These are phyloP conservation scores for Cistogaster globosa DNA, from an alignment of 2,888 invertebrate species.

Conservation along the genomic window DNA sequence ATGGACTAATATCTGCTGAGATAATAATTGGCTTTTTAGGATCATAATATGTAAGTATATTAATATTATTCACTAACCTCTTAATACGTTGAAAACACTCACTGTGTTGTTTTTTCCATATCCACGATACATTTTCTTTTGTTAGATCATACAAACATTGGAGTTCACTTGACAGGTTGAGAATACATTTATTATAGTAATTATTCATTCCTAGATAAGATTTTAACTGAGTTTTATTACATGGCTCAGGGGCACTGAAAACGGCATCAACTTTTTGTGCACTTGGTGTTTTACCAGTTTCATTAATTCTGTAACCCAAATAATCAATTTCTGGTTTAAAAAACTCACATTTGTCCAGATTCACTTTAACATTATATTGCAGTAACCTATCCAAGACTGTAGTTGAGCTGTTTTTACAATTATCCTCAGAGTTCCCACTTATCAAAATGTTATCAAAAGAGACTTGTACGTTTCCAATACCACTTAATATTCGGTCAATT, in stretches of 20 bases:
- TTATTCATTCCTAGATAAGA: constrained; percentile 62
- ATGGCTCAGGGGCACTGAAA: constrained; percentile 42
- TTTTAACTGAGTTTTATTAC: constrained; percentile 62
- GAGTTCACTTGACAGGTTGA: not conserved
- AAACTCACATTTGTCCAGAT: constrained; percentile 67
- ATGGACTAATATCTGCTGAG: no score
- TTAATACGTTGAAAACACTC: no score
- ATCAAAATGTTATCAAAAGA: constrained; percentile 70
- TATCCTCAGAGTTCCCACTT: constrained; percentile 27
- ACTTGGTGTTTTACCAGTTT: constrained; percentile 56
- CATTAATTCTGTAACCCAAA: constrained; percentile 58
- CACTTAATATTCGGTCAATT: constrained; percentile 18
- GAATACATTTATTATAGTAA: constrained; percentile 50
- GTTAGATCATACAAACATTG: no score
- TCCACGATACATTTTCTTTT: no score
- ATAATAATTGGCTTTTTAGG: no score
- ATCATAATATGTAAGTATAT: no score
- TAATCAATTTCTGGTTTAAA: constrained; percentile 60
- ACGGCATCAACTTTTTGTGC: constrained; percentile 39
- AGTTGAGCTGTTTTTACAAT: constrained; percentile 45
- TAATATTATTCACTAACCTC: no score
- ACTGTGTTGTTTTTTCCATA: no score
- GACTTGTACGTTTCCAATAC: constrained; percentile 30
- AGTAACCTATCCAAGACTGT: constrained; percentile 59
- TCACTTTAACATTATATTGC: constrained; percentile 63